A percentile compares a stretch with the other conserved stretches of the same genome.
Conservation (phyloP, 1,140 invertebrate genomes). For the Ostrea denselamellosa region DNA sequence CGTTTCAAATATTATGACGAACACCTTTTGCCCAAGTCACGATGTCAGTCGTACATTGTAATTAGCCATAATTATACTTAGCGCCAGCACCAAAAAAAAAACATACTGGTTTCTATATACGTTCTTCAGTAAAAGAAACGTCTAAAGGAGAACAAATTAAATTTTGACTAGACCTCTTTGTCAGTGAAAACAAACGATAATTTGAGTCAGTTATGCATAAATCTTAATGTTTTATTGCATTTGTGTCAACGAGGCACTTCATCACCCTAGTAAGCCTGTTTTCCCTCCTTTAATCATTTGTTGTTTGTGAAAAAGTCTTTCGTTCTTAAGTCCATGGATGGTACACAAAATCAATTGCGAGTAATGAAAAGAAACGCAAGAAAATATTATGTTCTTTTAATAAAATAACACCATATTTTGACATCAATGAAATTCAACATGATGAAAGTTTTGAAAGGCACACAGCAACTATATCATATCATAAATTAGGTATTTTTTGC, state of each 20-base stretch:
- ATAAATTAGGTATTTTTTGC: too few relatives aligned
- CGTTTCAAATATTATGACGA: not conserved
- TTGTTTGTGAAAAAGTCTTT: not conserved
- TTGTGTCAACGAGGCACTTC: not conserved
- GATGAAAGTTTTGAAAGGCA: too few relatives aligned
- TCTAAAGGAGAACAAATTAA: not conserved
- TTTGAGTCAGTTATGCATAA: constrained; percentile 3
- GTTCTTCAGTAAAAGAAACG: not conserved
- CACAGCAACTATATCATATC: too few relatives aligned
- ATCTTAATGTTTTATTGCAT: not conserved
- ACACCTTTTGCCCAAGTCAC: not conserved
- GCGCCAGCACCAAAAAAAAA: constrained; percentile 12
- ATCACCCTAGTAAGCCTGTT: not conserved
- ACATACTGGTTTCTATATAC: not conserved
- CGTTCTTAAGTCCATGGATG: not conserved
- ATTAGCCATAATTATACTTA: constrained; percentile 34
- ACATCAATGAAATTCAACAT: too few relatives aligned
- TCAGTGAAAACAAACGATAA: not conserved
- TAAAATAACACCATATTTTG: too few relatives aligned
- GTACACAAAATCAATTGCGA: not conserved
- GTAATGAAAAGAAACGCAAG: too few relatives aligned
- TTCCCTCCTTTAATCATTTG: not conserved
- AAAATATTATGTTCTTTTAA: too few relatives aligned
- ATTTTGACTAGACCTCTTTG: not conserved
- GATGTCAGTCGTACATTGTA: not conserved